A percentile compares a stretch with the other conserved stretches of the same genome.
phyloP scores from a whole-genome alignment of 2,888 invertebrate species.

The Diadromus collaris region DNA sequence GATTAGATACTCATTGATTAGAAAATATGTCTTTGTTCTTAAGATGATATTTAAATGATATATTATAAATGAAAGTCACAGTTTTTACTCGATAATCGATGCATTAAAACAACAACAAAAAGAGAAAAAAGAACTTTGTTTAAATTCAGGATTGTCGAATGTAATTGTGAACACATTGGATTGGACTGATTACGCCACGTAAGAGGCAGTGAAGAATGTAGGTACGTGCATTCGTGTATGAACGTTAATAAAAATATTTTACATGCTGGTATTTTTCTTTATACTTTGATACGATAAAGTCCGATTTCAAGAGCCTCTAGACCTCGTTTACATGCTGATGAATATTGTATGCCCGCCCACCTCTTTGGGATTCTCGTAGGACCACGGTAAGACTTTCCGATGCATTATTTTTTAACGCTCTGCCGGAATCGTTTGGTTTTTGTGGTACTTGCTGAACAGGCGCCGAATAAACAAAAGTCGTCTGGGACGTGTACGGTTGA shows the following conservation, averaged over 20 bases:
- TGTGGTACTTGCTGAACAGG: constrained; percentile 58
- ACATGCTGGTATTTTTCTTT: neutral
- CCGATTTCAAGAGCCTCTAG: constrained; percentile 54
- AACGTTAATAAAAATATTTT: neutral
- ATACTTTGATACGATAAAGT: neutral
- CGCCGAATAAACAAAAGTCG: constrained; percentile 75
- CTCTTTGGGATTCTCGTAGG: constrained; percentile 76
- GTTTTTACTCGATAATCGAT: neutral
- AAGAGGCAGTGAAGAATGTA: neutral
- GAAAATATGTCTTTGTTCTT: neutral
- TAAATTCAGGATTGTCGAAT: neutral
- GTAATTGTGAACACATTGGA: neutral
- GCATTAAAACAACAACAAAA: no score
- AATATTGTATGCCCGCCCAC: constrained; percentile 78
- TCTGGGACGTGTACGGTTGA: constrained; percentile 70
- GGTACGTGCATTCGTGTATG: neutral
- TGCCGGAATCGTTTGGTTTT: constrained; percentile 28
- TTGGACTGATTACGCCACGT: neutral
- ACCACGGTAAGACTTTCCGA: constrained; percentile 71
- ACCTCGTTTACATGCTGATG: constrained; percentile 79
- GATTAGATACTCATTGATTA: neutral
- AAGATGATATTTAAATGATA: neutral
- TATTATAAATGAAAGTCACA: neutral
- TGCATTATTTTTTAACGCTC: constrained; percentile 37
- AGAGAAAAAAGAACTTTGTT: no score